Percentiles rank a stretch among this genome's conserved stretches.
Conservation (phyloP, 1,140 invertebrate genomes). For the Cotesia typhae region DNA sequence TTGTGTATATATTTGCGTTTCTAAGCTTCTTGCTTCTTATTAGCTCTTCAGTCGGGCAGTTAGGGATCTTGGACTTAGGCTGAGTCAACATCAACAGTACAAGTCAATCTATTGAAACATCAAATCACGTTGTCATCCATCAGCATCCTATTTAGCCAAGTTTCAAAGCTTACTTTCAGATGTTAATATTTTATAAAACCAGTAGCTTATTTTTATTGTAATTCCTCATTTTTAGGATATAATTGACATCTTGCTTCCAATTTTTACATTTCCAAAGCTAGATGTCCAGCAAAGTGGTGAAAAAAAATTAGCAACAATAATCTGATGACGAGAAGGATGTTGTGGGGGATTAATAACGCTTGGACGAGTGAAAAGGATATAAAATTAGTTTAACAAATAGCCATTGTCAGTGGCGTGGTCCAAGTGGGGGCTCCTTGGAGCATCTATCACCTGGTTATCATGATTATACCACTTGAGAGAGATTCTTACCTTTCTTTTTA, state of each 20-base stretch:
- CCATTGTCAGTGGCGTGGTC: slow-evolving; percentile 61
- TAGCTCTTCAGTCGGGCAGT: slow-evolving; percentile 23
- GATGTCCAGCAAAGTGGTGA: too few relatives aligned
- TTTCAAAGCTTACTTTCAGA: slow-evolving; percentile 7
- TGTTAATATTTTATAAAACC: too few relatives aligned
- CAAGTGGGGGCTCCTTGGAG: slow-evolving; percentile 57
- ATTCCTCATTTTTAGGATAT: too few relatives aligned
- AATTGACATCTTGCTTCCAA: too few relatives aligned
- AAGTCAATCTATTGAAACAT: slow-evolving; percentile 31
- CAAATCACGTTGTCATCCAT: slow-evolving; percentile 31
- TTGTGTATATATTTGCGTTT: slow-evolving; percentile 6
- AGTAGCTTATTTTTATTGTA: too few relatives aligned
- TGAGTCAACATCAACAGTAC: not conserved
- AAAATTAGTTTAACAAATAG: slow-evolving; percentile 65
- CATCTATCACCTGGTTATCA: slow-evolving; percentile 68
- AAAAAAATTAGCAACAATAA: too few relatives aligned
- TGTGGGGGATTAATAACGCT: slow-evolving; percentile 15
- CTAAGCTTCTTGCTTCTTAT: slow-evolving; percentile 6
- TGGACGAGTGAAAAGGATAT: slow-evolving; percentile 40
- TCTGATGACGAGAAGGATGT: not conserved
- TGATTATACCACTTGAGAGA: slow-evolving; percentile 63
- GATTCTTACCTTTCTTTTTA: slow-evolving; percentile 35
- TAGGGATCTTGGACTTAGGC: not conserved
- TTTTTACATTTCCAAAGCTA: too few relatives aligned
- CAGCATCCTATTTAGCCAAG: slow-evolving; percentile 19